Conservation (phyloP, 1,140 invertebrate genomes). For the Frieseomelitta varia region DNA sequence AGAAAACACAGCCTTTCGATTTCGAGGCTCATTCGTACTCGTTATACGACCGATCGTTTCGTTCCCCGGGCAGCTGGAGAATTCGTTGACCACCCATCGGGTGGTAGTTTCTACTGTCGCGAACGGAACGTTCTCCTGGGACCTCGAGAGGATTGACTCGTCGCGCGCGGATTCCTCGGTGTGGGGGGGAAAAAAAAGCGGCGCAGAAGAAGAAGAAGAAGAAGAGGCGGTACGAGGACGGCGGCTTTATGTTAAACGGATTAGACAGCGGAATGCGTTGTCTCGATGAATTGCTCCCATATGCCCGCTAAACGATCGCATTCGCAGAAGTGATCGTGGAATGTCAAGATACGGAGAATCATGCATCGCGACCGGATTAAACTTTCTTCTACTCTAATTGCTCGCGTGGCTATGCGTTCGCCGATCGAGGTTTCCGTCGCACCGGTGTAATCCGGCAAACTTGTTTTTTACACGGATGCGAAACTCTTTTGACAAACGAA, state of each 20-base stretch:
- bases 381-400: constrained; percentile 39
- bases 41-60: constrained; percentile 17
- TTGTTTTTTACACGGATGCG: neutral
- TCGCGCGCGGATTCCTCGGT: constrained; percentile 59
- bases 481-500: neutral
- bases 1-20: constrained; percentile 5
- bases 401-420: constrained; percentile 21
- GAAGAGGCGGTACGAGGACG: constrained; percentile 27
- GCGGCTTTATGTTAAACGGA: constrained; percentile 78
- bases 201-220: neutral
- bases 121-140: constrained; percentile 51
- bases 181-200: neutral
- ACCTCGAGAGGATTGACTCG: constrained; percentile 63
- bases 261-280: constrained; percentile 80
- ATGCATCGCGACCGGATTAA: constrained; percentile 20
- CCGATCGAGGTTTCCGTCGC: neutral
- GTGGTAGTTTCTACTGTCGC: constrained; percentile 39
- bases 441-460: neutral
- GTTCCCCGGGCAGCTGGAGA: constrained; percentile 33
- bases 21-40: constrained; percentile 17
- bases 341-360: constrained; percentile 49
- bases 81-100: constrained; percentile 65
- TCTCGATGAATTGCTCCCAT: constrained; percentile 74
- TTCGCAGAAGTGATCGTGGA: constrained; percentile 28
- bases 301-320: constrained; percentile 30